These are phyloP conservation scores for Anser cygnoides DNA, from an alignment of 2,113 vertebrate genomes.

Conservation along the genomic window DNA sequence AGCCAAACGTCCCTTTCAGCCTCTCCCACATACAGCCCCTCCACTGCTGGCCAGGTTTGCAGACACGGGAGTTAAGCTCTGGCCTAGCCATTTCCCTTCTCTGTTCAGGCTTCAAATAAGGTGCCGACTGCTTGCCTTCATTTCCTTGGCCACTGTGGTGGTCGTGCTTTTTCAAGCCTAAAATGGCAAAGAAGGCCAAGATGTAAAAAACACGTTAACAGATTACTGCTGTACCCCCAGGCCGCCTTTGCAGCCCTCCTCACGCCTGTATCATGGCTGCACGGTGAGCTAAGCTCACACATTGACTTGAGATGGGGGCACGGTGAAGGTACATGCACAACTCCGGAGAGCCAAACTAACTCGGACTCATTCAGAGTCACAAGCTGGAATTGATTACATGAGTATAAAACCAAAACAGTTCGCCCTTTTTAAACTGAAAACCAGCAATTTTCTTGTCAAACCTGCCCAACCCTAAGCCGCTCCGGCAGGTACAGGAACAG, in stretches of 20 bases:
- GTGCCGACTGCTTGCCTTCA: background rate
- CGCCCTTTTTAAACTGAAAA: background rate
- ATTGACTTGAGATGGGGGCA: background rate
- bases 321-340: accelerated
- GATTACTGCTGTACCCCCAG: background rate
- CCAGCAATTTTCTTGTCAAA: background rate
- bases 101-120: background rate
- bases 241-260: background rate
- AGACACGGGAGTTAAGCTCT: background rate
- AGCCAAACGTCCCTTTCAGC: background rate
- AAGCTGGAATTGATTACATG: background rate
- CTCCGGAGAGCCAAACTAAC: background rate
- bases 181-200: background rate
- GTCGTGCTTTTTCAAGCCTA: background rate
- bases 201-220: accelerated
- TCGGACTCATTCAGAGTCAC: background rate
- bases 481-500: background rate
- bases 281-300: background rate
- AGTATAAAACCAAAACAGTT: background rate
- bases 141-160: background rate
- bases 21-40: background rate
- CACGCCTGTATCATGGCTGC: background rate
- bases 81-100: background rate
- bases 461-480: background rate
- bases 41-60: background rate